These are phyloP conservation scores for Branchinecta lynchi DNA, from an alignment of 1,140 invertebrate genomes.

Conservation along the genomic window DNA sequence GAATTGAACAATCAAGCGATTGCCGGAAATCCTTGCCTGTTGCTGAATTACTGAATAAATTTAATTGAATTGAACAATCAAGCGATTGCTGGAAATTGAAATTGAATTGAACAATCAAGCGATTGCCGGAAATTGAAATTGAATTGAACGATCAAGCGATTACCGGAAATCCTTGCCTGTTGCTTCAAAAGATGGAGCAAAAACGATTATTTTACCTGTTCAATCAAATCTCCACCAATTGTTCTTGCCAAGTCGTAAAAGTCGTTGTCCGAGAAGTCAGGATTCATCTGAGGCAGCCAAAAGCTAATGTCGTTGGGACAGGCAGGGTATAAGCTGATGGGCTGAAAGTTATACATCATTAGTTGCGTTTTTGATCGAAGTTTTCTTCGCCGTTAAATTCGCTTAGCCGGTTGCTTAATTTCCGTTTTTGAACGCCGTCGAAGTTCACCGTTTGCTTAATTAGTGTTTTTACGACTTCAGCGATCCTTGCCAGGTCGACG, in stretches of 20 bases:
- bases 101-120: background rate
- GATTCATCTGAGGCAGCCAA: constrained; percentile 61
- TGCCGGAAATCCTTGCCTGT: no score
- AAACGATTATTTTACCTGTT: constrained; percentile 47
- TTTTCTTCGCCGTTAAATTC: no score
- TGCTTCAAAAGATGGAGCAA: constrained; percentile 21
- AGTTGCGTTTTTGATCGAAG: no score
- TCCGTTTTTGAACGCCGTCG: no score
- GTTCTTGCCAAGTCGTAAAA: constrained; percentile 86
- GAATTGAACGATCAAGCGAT: background rate
- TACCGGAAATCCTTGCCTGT: background rate
- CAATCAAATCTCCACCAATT: constrained; percentile 73
- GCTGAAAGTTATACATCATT: constrained; percentile 42
- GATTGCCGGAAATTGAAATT: constrained; percentile 11
- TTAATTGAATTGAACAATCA: no score
- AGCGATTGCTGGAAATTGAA: no score
- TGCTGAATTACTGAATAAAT: no score
- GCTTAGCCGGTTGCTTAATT: no score
- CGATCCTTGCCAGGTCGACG: no score
- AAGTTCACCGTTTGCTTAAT: no score
- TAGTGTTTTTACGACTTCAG: no score
- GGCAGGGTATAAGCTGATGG: constrained; percentile 73
- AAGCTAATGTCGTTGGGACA: constrained; percentile 91
- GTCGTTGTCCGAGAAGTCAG: constrained; percentile 58
- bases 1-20: no score